These are phyloP conservation scores for Stenurella melanura DNA, from an alignment of 2,888 invertebrate species.

Conservation along the genomic window DNA sequence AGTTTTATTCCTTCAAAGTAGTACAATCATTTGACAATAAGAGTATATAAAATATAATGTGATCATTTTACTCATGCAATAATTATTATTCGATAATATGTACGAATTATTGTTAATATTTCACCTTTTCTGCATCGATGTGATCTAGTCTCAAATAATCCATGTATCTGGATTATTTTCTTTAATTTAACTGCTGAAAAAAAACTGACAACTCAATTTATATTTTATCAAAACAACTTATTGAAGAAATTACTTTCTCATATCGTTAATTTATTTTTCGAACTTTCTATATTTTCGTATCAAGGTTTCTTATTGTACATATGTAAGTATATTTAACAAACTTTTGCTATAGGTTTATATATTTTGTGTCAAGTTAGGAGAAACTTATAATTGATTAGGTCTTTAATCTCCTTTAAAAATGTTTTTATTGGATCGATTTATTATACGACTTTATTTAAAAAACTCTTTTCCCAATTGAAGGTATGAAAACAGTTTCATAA, in stretches of 20 bases:
- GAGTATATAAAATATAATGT: too few species aligned
- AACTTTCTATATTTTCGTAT: neutral
- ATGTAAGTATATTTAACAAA: neutral
- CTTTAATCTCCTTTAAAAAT: slow-evolving; percentile 7
- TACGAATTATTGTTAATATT: neutral
- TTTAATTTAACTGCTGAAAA: neutral
- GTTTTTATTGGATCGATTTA: neutral
- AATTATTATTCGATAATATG: too few species aligned
- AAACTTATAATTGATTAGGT: slow-evolving; percentile 4
- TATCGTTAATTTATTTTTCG: slow-evolving; percentile 1
- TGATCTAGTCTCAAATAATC: neutral
- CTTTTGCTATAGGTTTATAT: neutral
- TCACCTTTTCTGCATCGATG: neutral
- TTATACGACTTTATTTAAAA: neutral
- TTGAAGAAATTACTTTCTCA: neutral
- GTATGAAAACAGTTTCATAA: neutral
- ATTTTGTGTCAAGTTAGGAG: neutral
- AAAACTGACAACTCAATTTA: neutral
- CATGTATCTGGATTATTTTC: neutral
- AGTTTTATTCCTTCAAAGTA: too few species aligned
- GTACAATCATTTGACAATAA: too few species aligned
- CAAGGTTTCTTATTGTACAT: neutral
- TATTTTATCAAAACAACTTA: slow-evolving; percentile 1
- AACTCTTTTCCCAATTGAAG: neutral
- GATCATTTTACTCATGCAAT: too few species aligned